These are phyloP conservation scores for Drosophila barbarae DNA, from an alignment of 2,888 invertebrate genomes.

Conservation along the genomic window DNA sequence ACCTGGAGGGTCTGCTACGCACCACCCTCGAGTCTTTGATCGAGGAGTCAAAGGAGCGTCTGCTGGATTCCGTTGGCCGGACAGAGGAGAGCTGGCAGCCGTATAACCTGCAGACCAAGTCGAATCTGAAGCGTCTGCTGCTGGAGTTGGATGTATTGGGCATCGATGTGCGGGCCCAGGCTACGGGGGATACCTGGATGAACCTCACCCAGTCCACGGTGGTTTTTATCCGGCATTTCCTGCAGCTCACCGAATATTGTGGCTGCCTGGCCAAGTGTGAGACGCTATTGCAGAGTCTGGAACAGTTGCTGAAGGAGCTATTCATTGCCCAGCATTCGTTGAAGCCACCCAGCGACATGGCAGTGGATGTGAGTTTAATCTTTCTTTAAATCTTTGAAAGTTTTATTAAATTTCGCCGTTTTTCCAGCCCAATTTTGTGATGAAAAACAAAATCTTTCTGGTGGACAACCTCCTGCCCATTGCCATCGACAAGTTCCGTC, in stretches of 20 bases:
- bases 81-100: slow-evolving; percentile 80
- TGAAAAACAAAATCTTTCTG: slow-evolving; percentile 78
- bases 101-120: slow-evolving; percentile 79
- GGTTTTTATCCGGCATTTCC: slow-evolving; percentile 77
- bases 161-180: slow-evolving; percentile 77
- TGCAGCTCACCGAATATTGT: slow-evolving; percentile 78
- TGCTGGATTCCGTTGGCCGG: slow-evolving; percentile 78
- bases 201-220: slow-evolving; percentile 79
- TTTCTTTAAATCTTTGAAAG: no score
- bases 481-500: slow-evolving; percentile 77
- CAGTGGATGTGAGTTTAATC: slow-evolving; percentile 73
- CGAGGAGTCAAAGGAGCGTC: slow-evolving; percentile 77
- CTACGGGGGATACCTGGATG: slow-evolving; percentile 80
- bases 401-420: not conserved
- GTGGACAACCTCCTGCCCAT: slow-evolving; percentile 77
- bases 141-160: slow-evolving; percentile 77
- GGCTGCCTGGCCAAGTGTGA: slow-evolving; percentile 78
- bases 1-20: slow-evolving; percentile 91
- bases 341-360: slow-evolving; percentile 75
- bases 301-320: slow-evolving; percentile 75
- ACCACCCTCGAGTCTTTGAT: slow-evolving; percentile 81
- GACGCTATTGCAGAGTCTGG: slow-evolving; percentile 72
- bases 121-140: slow-evolving; percentile 77
- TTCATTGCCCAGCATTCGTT: slow-evolving; percentile 77
- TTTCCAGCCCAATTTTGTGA: slow-evolving; percentile 78